A percentile compares a stretch with the other conserved stretches of the same genome.
These are phyloP conservation scores for Rhea pennata DNA, from an alignment of 2,113 vertebrate species.

Conservation along the genomic window DNA sequence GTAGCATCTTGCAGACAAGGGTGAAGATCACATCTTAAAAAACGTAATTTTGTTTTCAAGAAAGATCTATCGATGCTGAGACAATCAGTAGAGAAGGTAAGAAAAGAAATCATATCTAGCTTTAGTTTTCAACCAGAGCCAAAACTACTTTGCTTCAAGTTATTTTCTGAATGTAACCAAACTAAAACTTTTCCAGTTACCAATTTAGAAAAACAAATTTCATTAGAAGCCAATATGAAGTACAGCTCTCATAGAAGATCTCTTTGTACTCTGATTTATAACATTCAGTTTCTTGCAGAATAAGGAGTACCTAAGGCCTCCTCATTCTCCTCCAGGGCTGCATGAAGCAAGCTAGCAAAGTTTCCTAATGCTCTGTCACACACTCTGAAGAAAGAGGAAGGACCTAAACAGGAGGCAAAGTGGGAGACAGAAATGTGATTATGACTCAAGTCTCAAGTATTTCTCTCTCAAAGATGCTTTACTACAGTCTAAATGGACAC, in stretches of 20 bases:
- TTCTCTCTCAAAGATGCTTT: neutral
- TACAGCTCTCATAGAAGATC: neutral
- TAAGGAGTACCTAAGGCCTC: neutral
- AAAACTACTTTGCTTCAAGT: neutral
- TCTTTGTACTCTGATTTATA: neutral
- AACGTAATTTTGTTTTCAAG: neutral
- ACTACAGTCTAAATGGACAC: neutral
- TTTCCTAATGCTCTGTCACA: neutral
- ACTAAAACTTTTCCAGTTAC: neutral
- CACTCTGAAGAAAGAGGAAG: neutral
- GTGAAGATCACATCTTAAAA: neutral
- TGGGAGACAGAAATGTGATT: neutral
- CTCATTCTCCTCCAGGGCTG: too few relatives aligned
- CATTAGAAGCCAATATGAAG: neutral
- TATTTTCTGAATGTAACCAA: neutral
- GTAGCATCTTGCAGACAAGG: neutral
- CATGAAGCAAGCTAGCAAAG: neutral
- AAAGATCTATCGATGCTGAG: neutral
- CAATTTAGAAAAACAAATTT: neutral
- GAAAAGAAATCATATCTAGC: neutral
- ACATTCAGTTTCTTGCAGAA: neutral
- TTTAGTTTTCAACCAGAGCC: neutral
- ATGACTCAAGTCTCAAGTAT: neutral
- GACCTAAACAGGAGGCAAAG: neutral
- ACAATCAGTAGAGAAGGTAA: neutral